Conservation (phyloP, 1,140 invertebrate species). For the Spodoptera litura region DNA sequence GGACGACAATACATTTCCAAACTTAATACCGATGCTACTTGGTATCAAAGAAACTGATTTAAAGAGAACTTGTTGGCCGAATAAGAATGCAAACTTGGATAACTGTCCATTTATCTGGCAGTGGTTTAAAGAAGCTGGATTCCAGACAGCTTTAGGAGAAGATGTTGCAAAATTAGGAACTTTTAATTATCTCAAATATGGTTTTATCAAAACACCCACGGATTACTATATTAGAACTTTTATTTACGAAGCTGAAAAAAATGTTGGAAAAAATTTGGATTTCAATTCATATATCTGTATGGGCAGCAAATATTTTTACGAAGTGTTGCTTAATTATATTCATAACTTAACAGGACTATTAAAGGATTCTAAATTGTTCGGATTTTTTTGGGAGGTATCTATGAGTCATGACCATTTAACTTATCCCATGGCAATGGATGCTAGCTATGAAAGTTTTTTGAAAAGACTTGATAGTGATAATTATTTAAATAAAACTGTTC, state of each 20-base stretch:
- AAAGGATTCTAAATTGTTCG: conserved; percentile 87
- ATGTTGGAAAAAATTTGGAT: conserved; percentile 87
- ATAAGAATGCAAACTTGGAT: conserved; percentile 83
- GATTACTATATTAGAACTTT: conserved; percentile 94
- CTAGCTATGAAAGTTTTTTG: conserved; percentile 87
- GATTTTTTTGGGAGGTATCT: conserved; percentile 92
- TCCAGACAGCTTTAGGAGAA: conserved; percentile 93
- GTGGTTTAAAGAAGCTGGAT: conserved; percentile 89
- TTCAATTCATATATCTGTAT: conserved; percentile 88
- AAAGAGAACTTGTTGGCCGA: conserved; percentile 87
- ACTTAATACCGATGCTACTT: conserved; percentile 91
- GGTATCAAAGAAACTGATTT: conserved; percentile 89
- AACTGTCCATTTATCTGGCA: conserved; percentile 94
- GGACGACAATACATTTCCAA: conserved; percentile 94
- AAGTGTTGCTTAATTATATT: conserved; percentile 87
- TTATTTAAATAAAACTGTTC: conserved; percentile 88
- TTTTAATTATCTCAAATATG: conserved; percentile 93
- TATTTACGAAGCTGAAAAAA: conserved; percentile 88
- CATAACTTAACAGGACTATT: conserved; percentile 87
- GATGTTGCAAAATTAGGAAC: conserved; percentile 91
- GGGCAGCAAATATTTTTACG: conserved; percentile 87
- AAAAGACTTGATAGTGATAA: conserved; percentile 86
- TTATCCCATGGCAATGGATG: conserved; percentile 90
- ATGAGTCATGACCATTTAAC: conserved; percentile 93
- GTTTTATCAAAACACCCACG: conserved; percentile 92